phyloP scores from a whole-genome alignment of 2,888 invertebrate species.

The Nineta flava region DNA sequence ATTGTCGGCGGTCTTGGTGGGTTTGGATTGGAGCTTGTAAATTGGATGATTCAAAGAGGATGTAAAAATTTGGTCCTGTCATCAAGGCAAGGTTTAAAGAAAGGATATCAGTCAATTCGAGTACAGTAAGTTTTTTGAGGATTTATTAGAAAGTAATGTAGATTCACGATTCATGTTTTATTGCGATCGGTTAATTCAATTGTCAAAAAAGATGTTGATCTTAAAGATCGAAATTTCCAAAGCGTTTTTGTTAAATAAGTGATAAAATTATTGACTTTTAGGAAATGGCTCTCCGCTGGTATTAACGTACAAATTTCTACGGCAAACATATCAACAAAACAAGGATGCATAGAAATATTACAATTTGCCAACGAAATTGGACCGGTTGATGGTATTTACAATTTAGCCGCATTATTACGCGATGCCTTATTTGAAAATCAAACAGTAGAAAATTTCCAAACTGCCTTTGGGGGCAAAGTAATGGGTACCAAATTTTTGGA shows the following conservation, averaged over 20 bases:
- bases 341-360: conserved; percentile 50
- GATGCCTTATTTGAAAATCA: conserved; percentile 69
- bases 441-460: conserved; percentile 46
- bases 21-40: conserved; percentile 43
- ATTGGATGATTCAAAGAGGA: conserved; percentile 42
- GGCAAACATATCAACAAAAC: conserved; percentile 45
- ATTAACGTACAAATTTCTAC: conserved; percentile 46
- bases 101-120: conserved; percentile 35
- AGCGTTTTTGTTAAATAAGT: too few species aligned
- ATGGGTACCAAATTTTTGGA: conserved; percentile 64
- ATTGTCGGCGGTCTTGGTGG: conserved; percentile 42
- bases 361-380: conserved; percentile 43
- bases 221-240: too few species aligned
- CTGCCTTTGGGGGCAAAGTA: conserved; percentile 63
- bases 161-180: too few species aligned
- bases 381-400: conserved; percentile 71
- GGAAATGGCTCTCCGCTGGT: conserved; percentile 49
- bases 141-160: too few species aligned
- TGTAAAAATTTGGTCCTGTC: conserved; percentile 38
- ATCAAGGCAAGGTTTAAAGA: conserved; percentile 37
- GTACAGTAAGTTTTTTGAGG: conserved; percentile 5
- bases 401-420: conserved; percentile 66
- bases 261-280: too few species aligned
- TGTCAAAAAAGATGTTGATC: too few species aligned
- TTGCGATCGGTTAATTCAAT: too few species aligned